Conservation (phyloP, 2,113 vertebrate species). For the Dasyornis broadbenti region DNA sequence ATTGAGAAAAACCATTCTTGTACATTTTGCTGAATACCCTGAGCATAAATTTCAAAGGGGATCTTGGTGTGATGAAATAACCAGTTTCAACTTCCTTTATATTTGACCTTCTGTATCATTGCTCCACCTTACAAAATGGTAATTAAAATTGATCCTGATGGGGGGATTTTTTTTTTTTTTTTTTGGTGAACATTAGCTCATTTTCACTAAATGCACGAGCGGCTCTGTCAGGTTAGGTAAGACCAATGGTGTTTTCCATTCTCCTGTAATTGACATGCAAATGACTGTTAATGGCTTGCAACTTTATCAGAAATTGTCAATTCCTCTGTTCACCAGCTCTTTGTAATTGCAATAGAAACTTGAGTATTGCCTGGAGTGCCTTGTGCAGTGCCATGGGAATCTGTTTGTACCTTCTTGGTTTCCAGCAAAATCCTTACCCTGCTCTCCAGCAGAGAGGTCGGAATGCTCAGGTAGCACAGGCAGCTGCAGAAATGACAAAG, state of each 20-base stretch:
- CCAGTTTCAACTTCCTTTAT: slow-evolving; percentile 63
- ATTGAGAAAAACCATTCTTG: neutral
- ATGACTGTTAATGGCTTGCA: neutral
- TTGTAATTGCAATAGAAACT: neutral
- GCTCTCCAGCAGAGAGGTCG: neutral
- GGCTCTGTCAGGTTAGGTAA: neutral
- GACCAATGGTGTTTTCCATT: neutral
- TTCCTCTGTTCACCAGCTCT: neutral
- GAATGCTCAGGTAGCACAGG: neutral
- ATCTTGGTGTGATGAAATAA: slow-evolving; percentile 32
- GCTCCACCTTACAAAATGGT: neutral
- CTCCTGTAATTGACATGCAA: slow-evolving; percentile 40
- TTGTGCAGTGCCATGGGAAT: neutral
- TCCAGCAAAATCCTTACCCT: neutral
- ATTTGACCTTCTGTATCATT: slow-evolving; percentile 63
- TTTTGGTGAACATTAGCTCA: slow-evolving; percentile 37
- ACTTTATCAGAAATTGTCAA: slow-evolving; percentile 3
- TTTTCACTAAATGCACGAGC: slow-evolving; percentile 26
- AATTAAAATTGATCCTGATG: slow-evolving; percentile 62
- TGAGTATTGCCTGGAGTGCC: neutral
- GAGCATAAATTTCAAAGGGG: slow-evolving; percentile 29
- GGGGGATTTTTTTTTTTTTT: neutral
- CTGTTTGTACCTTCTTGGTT: neutral
- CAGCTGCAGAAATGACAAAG: neutral
- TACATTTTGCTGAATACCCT: neutral